Evolutionary conservation across 2,888 invertebrate species (phyloP), one percentile per base, ranked within the genome.

Genomic region (Homarus gammarus): DNA sequence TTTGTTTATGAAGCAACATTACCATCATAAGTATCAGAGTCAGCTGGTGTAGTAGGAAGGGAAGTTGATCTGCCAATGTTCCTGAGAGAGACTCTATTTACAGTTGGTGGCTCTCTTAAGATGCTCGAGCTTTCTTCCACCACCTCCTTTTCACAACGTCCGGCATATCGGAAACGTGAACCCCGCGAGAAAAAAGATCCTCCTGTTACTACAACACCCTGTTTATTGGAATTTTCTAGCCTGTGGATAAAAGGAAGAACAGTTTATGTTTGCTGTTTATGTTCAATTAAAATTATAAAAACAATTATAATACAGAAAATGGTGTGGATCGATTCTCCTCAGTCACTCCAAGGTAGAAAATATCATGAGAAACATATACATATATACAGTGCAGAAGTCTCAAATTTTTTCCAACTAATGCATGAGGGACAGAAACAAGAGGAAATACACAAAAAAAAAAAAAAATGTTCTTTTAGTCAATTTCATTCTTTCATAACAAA

Each of bases 131-230:
- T 85, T 72, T 92, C 91, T 44, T 87, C 87, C 31, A 90, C 84
- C 6, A 92, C 92, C 61, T 92, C 92, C 79, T 89, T 91, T 77
- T 92, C 92, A 44, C 92, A 92, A 5, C 91, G 79, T 31, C 92
- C 92, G 3, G 92, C 91, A 84, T 91, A 92, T 27, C 92, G 92
- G 31, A 92, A 92, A 36, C 92, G 87, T 36, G 92, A 92, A 27
- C 91, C 92, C 0, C 92, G 89, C 2, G 92, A 92, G 89, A 92
- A 92, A 83, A 92, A 91, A 22, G 91, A 91, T n/a, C 92, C 92
- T 27, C 92, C 92, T 0, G 91, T 91, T 82, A 92, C 92, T 27
- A 91, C 92, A 10, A 92, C 89, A 33, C 92, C 92, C 12, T 90
- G 90, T 64, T 92, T 92, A 75, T 87, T 89, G 40, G 89, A 92